Percentiles rank a stretch among this genome's conserved stretches.
Evolutionary conservation across 37 sponge, comb jelly and placozoan species (phyloP).

Genomic region (Agelas oroides): DNA sequence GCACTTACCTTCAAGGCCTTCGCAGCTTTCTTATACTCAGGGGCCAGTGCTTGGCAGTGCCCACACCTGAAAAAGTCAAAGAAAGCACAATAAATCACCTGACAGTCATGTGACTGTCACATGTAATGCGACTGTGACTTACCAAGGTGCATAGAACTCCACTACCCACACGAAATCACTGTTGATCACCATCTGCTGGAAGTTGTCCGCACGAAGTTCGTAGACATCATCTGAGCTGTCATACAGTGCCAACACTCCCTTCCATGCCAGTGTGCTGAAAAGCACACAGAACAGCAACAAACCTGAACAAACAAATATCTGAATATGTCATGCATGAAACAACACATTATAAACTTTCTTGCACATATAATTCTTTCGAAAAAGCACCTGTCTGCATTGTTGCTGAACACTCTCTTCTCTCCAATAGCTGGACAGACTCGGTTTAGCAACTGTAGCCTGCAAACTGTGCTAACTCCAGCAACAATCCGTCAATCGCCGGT

Average conservation of each 20-base stretch:
- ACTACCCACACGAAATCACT: slow-evolving; percentile 93
- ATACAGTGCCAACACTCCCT: slow-evolving; percentile 62
- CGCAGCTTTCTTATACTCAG: slow-evolving; percentile 98
- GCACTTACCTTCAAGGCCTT: slow-evolving; percentile 74
- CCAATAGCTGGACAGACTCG: neutral
- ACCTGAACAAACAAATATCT: neutral
- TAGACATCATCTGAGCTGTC: slow-evolving; percentile 77
- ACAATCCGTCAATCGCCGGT: no score
- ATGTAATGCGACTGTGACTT: slow-evolving; percentile 25
- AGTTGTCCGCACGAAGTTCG: slow-evolving; percentile 87
- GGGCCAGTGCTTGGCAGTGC: slow-evolving; percentile 93
- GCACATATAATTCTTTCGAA: no score
- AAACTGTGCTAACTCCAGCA: no score
- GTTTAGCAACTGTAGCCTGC: neutral
- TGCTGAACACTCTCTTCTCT: neutral
- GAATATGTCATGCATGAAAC: no score
- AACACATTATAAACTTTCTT: no score
- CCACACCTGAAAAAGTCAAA: slow-evolving; percentile 94
- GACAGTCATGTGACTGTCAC: no score
- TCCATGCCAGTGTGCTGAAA: neutral
- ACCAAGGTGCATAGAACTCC: slow-evolving; percentile 99
- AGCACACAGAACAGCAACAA: neutral
- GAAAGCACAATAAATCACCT: neutral
- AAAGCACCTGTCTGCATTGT: neutral
- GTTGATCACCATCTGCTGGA: slow-evolving; percentile 80